Conservation (phyloP, 2,113 vertebrate genomes). For the Cebus imitator region DNA sequence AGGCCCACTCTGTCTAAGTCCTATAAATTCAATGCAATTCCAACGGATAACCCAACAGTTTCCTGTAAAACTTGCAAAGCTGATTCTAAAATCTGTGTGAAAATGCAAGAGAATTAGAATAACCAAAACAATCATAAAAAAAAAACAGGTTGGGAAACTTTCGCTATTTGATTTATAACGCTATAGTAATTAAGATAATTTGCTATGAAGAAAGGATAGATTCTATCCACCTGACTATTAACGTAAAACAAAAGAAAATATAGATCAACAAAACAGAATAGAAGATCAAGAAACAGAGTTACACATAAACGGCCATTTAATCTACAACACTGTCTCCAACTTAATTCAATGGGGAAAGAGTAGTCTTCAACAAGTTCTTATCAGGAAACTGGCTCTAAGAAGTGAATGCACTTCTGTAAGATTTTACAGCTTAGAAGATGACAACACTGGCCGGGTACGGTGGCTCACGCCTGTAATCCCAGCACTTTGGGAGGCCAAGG, state of each 20-base stretch:
- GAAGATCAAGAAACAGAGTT: background rate
- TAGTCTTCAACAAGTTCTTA: background rate
- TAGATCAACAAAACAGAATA: background rate
- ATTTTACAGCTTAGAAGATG: background rate
- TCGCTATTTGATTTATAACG: background rate
- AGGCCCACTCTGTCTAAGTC: background rate
- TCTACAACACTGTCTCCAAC: background rate
- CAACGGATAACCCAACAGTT: background rate
- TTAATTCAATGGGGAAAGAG: background rate
- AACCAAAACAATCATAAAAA: background rate
- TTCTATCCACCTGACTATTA: no score
- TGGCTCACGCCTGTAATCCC: no score
- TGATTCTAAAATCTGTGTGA: background rate
- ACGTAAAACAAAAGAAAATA: background rate
- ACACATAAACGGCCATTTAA: background rate
- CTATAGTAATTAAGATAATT: background rate
- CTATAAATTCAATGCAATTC: background rate
- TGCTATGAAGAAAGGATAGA: background rate
- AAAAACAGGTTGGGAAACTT: background rate
- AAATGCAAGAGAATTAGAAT: background rate
- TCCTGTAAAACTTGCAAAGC: background rate
- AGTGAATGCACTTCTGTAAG: background rate
- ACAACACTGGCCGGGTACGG: fast-evolving
- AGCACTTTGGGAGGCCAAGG: no score
- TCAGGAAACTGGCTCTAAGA: background rate